These are phyloP conservation scores for Drosophila kurseongensis DNA, from an alignment of 1,140 invertebrate genomes.

Conservation along the genomic window DNA sequence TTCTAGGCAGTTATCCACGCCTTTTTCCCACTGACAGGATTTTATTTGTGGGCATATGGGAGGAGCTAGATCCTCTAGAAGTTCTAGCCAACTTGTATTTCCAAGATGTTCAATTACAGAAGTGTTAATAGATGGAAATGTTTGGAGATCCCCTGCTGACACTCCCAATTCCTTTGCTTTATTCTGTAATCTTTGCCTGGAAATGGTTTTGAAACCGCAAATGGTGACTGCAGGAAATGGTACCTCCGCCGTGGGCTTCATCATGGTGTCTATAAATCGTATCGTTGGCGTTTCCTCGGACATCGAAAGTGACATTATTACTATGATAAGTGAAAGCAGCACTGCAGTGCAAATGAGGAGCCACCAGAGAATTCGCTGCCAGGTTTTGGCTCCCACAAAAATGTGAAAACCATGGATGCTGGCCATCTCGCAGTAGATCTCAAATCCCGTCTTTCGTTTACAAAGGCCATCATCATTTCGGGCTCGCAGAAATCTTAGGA, in stretches of 20 bases:
- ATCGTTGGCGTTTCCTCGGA: slow-evolving; percentile 82
- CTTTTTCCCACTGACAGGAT: slow-evolving; percentile 88
- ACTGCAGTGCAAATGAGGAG: slow-evolving; percentile 83
- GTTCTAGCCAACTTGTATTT: slow-evolving; percentile 43
- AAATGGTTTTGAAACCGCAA: slow-evolving; percentile 85
- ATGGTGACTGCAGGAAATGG: slow-evolving; percentile 89
- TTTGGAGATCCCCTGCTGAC: slow-evolving; percentile 1
- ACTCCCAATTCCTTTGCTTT: slow-evolving; percentile 20
- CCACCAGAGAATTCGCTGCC: slow-evolving; percentile 85
- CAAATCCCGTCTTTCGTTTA: slow-evolving; percentile 71
- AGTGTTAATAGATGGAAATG: slow-evolving; percentile 23
- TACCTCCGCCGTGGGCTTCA: slow-evolving; percentile 82
- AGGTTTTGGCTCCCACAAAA: slow-evolving; percentile 67
- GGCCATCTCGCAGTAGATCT: slow-evolving; percentile 85
- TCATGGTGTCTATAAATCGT: slow-evolving; percentile 87
- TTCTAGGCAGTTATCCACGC: slow-evolving; percentile 84
- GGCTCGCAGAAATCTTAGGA: slow-evolving; percentile 58
- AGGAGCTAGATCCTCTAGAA: slow-evolving; percentile 81
- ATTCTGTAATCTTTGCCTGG: slow-evolving; percentile 1
- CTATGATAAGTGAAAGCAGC: slow-evolving; percentile 78
- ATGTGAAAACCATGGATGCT: slow-evolving; percentile 81
- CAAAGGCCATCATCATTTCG: slow-evolving; percentile 73
- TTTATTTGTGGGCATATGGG: slow-evolving; percentile 85
- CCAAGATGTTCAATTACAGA: background rate
- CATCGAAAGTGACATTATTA: slow-evolving; percentile 82